These are phyloP conservation scores for Trichogramma dendrolimi DNA, from an alignment of 2,888 invertebrate species.

Conservation along the genomic window DNA sequence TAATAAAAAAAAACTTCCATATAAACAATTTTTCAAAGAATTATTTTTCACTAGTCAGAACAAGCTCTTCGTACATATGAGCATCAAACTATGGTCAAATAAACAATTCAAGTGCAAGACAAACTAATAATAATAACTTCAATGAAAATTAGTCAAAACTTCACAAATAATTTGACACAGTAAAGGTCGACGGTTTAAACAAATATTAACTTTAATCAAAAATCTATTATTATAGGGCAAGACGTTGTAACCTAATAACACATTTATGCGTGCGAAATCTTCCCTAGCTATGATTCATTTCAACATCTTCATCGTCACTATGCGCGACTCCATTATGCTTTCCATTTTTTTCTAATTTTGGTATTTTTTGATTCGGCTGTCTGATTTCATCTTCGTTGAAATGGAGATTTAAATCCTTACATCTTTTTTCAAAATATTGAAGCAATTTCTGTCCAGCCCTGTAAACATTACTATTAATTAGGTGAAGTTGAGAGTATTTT, in stretches of 20 bases:
- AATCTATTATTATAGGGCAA: slow-evolving; percentile 18
- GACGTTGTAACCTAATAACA: slow-evolving; percentile 19
- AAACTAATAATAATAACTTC: slow-evolving; percentile 14
- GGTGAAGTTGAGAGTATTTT: slow-evolving; percentile 23
- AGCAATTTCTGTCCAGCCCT: slow-evolving; percentile 74
- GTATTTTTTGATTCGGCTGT: slow-evolving; percentile 47
- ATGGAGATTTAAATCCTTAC: slow-evolving; percentile 63
- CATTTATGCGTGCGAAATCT: slow-evolving; percentile 12
- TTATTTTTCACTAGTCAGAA: slow-evolving; percentile 24
- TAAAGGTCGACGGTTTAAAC: slow-evolving; percentile 22
- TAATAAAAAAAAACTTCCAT: slow-evolving; percentile 19
- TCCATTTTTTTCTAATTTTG: slow-evolving; percentile 39
- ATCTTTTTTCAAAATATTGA: slow-evolving; percentile 68
- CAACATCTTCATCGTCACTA: slow-evolving; percentile 40
- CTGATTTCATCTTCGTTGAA: slow-evolving; percentile 51
- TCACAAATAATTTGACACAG: slow-evolving; percentile 10
- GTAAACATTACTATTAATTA: slow-evolving; percentile 46
- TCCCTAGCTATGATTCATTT: slow-evolving; percentile 31
- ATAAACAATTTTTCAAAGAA: slow-evolving; percentile 19
- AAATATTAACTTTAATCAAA: slow-evolving; percentile 20
- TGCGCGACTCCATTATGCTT: slow-evolving; percentile 53
- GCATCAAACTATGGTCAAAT: slow-evolving; percentile 24
- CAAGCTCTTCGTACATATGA: slow-evolving; percentile 23
- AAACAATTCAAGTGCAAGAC: slow-evolving; percentile 9
- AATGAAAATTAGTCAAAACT: slow-evolving; percentile 11